Conservation (phyloP, 2,797 vertebrate genomes). For the Brachyrhaphis roseni region DNA sequence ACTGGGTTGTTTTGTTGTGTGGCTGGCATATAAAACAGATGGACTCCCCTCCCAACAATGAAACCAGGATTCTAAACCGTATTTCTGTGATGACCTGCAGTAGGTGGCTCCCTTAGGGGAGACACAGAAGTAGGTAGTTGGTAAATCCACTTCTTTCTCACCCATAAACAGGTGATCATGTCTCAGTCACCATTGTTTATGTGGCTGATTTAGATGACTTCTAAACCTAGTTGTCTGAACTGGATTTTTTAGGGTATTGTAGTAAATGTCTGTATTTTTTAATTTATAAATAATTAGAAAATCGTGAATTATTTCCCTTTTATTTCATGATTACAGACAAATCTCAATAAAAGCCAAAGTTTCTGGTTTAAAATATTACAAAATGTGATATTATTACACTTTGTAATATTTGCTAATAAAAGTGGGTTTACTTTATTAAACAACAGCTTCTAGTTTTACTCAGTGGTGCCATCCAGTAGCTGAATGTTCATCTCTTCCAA, state of each 20-base stretch:
- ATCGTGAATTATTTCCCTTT: neutral
- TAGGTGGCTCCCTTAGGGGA: neutral
- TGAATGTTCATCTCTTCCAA: neutral
- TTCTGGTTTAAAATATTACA: neutral
- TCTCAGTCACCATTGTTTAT: neutral
- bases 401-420: neutral
- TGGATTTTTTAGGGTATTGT: neutral
- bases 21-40: neutral
- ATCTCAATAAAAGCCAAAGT: neutral
- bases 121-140: neutral
- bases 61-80: neutral
- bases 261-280: neutral
- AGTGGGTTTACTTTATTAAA: neutral
- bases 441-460: neutral
- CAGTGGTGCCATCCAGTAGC: neutral
- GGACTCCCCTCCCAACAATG: slow-evolving; percentile 4
- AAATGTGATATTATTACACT: neutral
- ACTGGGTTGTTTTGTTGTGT: neutral
- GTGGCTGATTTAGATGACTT: neutral
- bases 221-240: neutral
- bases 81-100: neutral
- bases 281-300: neutral
- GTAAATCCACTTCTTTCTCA: neutral
- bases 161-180: neutral
- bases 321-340: neutral